Conservation (phyloP, 2,888 invertebrate genomes). For the Ceraclea dissimilis region DNA sequence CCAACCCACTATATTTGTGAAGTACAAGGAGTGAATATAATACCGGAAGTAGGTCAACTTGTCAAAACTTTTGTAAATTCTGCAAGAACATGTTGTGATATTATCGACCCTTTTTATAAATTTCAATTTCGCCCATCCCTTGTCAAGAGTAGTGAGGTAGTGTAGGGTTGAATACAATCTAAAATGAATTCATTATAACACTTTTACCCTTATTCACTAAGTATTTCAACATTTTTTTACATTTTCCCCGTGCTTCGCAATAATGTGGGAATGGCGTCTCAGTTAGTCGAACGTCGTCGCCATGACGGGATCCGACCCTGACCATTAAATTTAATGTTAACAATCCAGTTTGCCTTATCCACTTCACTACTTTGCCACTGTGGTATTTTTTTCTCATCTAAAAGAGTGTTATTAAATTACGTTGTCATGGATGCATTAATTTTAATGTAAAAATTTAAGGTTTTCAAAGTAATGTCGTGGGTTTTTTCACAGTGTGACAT, state of each 20-base stretch:
- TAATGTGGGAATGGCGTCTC: constrained; percentile 8
- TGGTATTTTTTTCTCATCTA: neutral
- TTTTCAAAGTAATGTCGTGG: too few species aligned
- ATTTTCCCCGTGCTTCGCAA: neutral
- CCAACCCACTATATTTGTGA: too few species aligned
- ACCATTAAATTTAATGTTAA: constrained; percentile 19
- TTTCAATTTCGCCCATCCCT: neutral
- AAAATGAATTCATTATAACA: constrained; percentile 14
- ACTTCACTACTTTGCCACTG: neutral
- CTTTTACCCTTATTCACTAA: neutral
- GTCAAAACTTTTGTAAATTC: too few species aligned
- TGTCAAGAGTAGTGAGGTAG: neutral
- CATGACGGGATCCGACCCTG: neutral
- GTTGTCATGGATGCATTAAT: neutral
- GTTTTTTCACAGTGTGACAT: too few species aligned
- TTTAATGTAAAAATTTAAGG: neutral
- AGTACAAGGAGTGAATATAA: too few species aligned
- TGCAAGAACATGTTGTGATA: too few species aligned
- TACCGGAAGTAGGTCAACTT: too few species aligned
- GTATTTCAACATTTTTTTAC: constrained; percentile 6
- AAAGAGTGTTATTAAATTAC: neutral
- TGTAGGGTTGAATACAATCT: neutral
- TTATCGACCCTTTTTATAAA: neutral
- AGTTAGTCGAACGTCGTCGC: neutral
- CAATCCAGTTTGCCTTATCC: constrained; percentile 9